Evolutionary conservation across 1,140 invertebrate species (phyloP), one percentile per base, ranked within the genome.

Genomic region (Pachypeltis micranthus): DNA sequence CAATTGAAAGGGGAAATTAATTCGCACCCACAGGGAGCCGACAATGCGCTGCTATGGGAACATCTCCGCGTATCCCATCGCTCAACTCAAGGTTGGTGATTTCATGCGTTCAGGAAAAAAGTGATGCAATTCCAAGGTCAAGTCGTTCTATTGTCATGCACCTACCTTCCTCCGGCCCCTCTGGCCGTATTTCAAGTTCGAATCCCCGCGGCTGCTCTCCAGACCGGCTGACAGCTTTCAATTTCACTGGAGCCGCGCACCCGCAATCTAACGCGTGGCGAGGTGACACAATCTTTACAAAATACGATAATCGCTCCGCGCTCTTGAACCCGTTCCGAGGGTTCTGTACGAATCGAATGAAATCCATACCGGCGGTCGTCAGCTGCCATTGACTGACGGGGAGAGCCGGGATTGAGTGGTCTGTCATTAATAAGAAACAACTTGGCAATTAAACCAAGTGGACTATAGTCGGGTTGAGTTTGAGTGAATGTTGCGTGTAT

Each of bases 101-200:
- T 51, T 51, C 47, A 51, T 51, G 23, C 47, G 47, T 51, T 51
- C 10, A 51, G 47, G 47, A 51, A 51, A 39, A 51, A 51, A 51
- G 47, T 51, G 47, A 51, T 51, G 47, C 23, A 51, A 51, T 51
- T 51, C 47, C 47, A 51, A 51, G 47, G 47, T 51, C 47, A 21
- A 51, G 47, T 10, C 47, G 47, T 51, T 21, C 31, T 51, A 16
- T 51, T 51, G 47, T 51, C 47, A 51, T 51, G 19, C 34, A 7
- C n/a, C 34, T 7, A n/a, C n/a, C n/a, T n/a, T 39, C 34, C 34
- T 39, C 34, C 34, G 7, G 34, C 34, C 34, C 34, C n/a, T n/a
- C 34, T n/a, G n/a, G 34, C 34, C 34, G n/a, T 10, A n/a, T 10
- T n/a, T n/a, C 34, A 39, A 39, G 34, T 39, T 39, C 34, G 34